Evolutionary conservation across 1,140 invertebrate genomes (phyloP), one percentile per base, ranked within the genome.

Genomic region (Drosophila ercepeae): DNA sequence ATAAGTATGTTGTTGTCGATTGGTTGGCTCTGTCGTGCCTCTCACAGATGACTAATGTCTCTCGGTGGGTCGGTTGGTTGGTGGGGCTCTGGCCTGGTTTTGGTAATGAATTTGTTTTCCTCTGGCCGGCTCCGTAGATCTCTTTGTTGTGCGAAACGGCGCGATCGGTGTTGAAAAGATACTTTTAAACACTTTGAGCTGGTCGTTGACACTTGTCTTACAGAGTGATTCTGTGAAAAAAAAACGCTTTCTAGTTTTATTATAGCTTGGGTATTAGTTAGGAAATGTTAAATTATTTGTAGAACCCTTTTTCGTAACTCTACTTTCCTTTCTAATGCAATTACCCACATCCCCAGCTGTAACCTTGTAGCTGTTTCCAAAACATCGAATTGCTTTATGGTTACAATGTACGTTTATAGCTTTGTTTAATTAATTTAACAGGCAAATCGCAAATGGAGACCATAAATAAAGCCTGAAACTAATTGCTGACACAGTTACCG

Each of bases 401-500:
- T 19, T 21, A 67, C 64, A 51, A 45, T 67, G 39, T 67, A 21
- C 64, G 45, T 32, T 45, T 67, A 67, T 36, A 25, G 60, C 63
- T 53, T 51, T 67, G 46, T 53, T 45, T 67, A 67, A 73, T 86
- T 86, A 86, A 84, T 79, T 84, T 68, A 86, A 77, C 76, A 86
- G 75, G 75, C 76, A 70, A 86, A 86, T 79, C 42, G 75, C 61
- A 72, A 79, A 79, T 86, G 63, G 81, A 52, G 60, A 44, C 63
- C 77, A 86, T 86, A 86, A 86, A 86, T 86, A 86, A 86, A 60
- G 68, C 51, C 54, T 73, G 68, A 46, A 86, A 86, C 81, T 86
- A 86, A 86, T 86, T 86, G 81, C 81, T 86, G 81, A 88, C 81
- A 86, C 81, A 84, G 81, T 84, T 86, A 60, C 71, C 72, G 42